Conservation (phyloP, 1,140 invertebrate genomes). For the Temnothorax curvispinosus region DNA sequence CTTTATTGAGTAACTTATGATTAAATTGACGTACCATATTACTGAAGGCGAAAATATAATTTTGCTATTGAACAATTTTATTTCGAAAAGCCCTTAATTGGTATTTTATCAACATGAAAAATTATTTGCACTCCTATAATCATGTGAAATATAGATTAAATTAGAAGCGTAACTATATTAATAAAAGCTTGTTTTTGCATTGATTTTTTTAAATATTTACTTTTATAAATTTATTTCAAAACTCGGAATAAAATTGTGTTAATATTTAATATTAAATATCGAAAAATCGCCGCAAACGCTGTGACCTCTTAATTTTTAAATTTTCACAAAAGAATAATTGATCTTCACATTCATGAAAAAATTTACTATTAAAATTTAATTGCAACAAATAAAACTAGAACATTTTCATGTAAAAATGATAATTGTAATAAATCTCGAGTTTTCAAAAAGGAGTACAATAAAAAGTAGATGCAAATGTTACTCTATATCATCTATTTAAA, state of each 20-base stretch:
- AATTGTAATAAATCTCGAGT: neutral
- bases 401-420: neutral
- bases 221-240: neutral
- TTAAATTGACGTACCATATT: slow-evolving; percentile 7
- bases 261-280: slow-evolving; percentile 10
- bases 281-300: neutral
- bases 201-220: neutral
- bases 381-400: neutral
- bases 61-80: neutral
- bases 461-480: neutral
- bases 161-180: neutral
- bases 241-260: neutral
- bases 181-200: neutral
- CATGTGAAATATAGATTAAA: neutral
- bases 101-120: neutral
- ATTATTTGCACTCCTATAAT: neutral
- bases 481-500: neutral
- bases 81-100: neutral
- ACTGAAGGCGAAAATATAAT: neutral
- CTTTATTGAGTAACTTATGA: slow-evolving; percentile 28
- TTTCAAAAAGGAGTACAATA: neutral
- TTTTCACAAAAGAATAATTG: neutral
- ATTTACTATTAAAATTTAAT: neutral
- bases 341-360: neutral
- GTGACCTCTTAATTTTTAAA: neutral